phyloP scores from a whole-genome alignment of 2,888 invertebrate genomes.

The Junonia oenone region DNA sequence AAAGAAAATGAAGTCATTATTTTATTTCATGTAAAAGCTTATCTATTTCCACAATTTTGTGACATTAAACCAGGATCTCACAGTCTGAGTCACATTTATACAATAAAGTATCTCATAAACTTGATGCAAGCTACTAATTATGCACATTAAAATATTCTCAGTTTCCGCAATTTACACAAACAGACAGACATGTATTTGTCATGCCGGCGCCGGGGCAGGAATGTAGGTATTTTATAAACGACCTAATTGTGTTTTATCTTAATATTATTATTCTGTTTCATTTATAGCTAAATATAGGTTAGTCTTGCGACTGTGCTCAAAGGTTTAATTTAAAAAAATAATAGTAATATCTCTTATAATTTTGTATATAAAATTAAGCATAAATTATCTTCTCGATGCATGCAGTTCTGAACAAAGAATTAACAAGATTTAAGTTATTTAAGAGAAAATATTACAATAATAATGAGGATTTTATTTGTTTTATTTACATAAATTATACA shows the following conservation, averaged over 20 bases:
- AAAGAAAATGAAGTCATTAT: too few species aligned
- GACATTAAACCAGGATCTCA: not conserved
- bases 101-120: not conserved
- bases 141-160: not conserved
- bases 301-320: not conserved
- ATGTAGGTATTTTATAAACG: conserved; percentile 5
- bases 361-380: too few species aligned
- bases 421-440: too few species aligned
- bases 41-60: not conserved
- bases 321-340: too few species aligned
- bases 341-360: not conserved
- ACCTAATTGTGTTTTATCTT: not conserved
- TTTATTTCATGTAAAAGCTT: not conserved
- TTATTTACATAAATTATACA: too few species aligned
- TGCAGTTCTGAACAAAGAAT: too few species aligned
- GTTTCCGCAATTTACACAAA: conserved; percentile 4
- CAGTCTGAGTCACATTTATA: not conserved
- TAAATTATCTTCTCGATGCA: too few species aligned
- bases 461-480: too few species aligned
- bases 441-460: too few species aligned
- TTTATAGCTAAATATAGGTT: not conserved
- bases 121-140: not conserved
- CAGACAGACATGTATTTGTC: not conserved
- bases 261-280: not conserved
- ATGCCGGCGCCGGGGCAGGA: conserved; percentile 5